Evolutionary conservation across 2,113 vertebrate species (phyloP).

Genomic region (Ascaphus truei): DNA sequence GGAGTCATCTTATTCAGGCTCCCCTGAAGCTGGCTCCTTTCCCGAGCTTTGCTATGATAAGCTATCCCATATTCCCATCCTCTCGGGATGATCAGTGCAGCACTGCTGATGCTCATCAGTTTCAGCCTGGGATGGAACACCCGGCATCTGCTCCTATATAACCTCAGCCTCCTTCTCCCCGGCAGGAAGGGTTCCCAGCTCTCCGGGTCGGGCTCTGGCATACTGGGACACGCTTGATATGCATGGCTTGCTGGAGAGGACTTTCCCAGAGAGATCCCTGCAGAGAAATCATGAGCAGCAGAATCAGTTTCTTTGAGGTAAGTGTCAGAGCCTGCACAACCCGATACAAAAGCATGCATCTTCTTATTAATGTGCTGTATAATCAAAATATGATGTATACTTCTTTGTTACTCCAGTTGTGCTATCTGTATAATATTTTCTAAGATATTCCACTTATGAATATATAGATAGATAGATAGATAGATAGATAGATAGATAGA

Average conservation of each 20-base stretch:
- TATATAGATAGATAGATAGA: too few relatives aligned
- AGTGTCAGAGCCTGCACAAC: slow-evolving; percentile 13
- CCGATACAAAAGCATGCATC: neutral
- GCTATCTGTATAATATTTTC: too few relatives aligned
- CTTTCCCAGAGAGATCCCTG: neutral
- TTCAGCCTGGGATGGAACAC: neutral
- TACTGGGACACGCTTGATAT: neutral
- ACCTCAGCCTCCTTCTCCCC: neutral
- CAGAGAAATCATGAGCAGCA: slow-evolving; percentile 46
- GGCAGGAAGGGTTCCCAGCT: neutral
- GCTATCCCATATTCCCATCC: neutral
- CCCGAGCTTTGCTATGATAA: neutral
- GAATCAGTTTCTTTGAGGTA: slow-evolving; percentile 56
- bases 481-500: too few relatives aligned
- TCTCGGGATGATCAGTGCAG: slow-evolving; percentile 10
- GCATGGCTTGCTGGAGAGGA: slow-evolving; percentile 23
- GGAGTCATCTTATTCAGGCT: too few relatives aligned
- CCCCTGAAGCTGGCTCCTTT: neutral
- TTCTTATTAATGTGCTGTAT: neutral
- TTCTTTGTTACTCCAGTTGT: too few relatives aligned
- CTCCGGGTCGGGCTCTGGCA: neutral
- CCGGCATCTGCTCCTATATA: neutral
- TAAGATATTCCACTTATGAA: too few relatives aligned
- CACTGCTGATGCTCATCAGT: slow-evolving; percentile 8
- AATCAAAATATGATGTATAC: too few relatives aligned